A percentile compares a stretch with the other conserved stretches of the same genome.
Conservation (phyloP, 2,888 invertebrate genomes). For the Pocota personata region DNA sequence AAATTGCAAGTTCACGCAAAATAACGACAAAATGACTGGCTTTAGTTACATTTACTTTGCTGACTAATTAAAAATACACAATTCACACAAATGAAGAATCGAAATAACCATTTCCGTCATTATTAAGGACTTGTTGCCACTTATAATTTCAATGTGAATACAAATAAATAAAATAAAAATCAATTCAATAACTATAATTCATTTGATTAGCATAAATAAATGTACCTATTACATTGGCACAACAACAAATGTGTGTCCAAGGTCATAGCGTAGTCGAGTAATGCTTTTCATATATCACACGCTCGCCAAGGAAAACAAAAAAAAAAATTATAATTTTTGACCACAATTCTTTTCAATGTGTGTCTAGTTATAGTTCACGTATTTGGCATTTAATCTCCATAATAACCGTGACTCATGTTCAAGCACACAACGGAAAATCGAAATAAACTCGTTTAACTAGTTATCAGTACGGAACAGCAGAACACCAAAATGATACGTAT, state of each 20-base stretch:
- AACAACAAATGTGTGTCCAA: constrained; percentile 4
- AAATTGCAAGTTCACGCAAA: neutral
- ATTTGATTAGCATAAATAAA: neutral
- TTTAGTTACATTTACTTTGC: neutral
- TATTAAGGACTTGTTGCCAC: neutral
- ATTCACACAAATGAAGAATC: neutral
- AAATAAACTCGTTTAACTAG: constrained; percentile 22
- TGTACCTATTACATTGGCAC: neutral
- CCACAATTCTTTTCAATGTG: neutral
- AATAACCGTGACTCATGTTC: constrained; percentile 34
- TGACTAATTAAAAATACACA: neutral
- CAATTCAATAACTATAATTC: neutral
- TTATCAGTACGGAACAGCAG: constrained; percentile 11
- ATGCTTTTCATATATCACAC: neutral
- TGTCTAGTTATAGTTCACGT: neutral
- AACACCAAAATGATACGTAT: neutral
- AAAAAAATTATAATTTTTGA: neutral
- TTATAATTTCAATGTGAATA: neutral
- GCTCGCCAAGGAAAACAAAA: neutral
- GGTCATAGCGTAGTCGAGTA: neutral
- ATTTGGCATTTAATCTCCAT: constrained; percentile 36
- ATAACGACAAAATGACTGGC: neutral
- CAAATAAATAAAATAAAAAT: constrained; percentile 1
- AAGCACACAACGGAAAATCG: neutral
- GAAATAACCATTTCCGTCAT: neutral